Evolutionary conservation across 2,113 vertebrate species (phyloP).

Genomic region (Boleophthalmus pectinirostris): DNA sequence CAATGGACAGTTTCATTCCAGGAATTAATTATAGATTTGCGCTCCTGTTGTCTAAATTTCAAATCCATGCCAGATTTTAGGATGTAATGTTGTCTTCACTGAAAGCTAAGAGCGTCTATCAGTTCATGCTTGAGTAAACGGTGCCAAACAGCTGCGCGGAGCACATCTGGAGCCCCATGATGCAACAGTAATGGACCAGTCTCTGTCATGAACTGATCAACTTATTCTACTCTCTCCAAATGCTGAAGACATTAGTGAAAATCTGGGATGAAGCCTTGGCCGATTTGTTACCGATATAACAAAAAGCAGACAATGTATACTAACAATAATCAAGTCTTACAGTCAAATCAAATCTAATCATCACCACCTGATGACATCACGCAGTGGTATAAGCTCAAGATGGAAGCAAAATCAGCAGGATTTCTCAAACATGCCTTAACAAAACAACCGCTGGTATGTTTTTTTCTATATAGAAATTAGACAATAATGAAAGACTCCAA

Average conservation of each 20-base stretch:
- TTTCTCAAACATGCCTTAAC: too few relatives aligned
- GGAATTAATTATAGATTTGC: neutral
- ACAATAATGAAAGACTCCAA: too few relatives aligned
- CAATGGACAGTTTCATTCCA: neutral
- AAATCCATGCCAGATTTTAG: neutral
- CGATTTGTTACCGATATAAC: too few relatives aligned
- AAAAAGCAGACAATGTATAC: too few relatives aligned
- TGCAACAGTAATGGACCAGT: constrained; percentile 25
- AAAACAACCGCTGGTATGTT: too few relatives aligned
- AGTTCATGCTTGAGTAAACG: constrained; percentile 30
- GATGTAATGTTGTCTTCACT: constrained; percentile 28
- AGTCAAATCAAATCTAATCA: too few relatives aligned
- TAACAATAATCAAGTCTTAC: too few relatives aligned
- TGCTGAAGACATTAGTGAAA: neutral
- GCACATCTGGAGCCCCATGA: constrained; percentile 30
- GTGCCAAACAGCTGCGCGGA: constrained; percentile 23
- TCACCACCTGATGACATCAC: too few relatives aligned
- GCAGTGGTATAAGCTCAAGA: too few relatives aligned
- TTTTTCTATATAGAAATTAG: too few relatives aligned
- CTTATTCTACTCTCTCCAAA: constrained; percentile 2
- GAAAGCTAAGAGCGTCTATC: constrained; percentile 22
- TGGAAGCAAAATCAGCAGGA: too few relatives aligned
- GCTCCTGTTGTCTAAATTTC: neutral
- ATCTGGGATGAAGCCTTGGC: neutral
- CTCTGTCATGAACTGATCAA: constrained; percentile 8